Evolutionary conservation across 2,797 vertebrate genomes (phyloP).

Genomic region (Picus viridis): DNA sequence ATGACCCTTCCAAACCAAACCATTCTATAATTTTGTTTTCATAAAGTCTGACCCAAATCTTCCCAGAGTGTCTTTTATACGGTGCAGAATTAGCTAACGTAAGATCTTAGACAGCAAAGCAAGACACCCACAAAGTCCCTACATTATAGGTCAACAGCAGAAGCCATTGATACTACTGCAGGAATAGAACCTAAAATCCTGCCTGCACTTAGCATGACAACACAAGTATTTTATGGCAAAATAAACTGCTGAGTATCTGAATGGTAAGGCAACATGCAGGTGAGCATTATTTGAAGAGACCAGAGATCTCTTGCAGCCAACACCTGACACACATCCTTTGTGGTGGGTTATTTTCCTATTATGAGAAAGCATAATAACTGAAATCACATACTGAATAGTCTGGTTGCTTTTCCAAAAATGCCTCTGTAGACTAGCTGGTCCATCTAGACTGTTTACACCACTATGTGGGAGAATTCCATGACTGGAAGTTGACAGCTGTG

Average conservation of each 20-base stretch:
- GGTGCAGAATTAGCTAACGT: not conserved
- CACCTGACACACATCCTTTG: not conserved
- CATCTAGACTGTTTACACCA: not conserved
- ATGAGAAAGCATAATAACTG: not conserved
- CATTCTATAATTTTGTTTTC: not conserved
- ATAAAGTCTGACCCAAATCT: not conserved
- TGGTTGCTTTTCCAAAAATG: not conserved
- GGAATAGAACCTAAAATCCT: not conserved
- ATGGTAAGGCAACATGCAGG: not conserved
- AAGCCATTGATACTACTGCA: not conserved
- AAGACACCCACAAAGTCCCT: not conserved
- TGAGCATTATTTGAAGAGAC: not conserved
- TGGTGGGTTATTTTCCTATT: not conserved
- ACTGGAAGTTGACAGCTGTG: not conserved
- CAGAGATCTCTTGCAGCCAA: not conserved
- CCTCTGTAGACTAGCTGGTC: not conserved
- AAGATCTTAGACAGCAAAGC: not conserved
- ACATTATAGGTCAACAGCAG: not conserved
- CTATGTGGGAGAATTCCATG: not conserved
- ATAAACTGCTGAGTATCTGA: not conserved
- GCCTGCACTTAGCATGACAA: not conserved
- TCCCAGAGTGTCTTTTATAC: not conserved
- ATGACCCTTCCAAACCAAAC: too few species aligned
- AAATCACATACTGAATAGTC: not conserved
- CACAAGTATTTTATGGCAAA: not conserved